Conservation (phyloP, 1,140 invertebrate species). For the Thaumetopoea pityocampa region DNA sequence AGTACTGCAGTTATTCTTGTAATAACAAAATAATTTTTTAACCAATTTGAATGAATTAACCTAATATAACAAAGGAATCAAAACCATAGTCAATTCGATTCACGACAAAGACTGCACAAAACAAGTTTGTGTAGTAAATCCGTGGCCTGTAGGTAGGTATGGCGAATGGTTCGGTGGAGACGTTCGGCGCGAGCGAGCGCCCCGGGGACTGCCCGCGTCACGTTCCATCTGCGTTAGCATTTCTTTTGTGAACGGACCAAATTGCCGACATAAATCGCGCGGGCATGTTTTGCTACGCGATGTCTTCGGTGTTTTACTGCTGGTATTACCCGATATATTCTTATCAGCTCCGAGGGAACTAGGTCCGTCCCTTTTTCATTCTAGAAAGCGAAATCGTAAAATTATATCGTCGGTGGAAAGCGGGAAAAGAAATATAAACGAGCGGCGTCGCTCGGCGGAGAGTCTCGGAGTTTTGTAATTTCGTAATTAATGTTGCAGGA, state of each 20-base stretch:
- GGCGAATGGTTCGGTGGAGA: constrained; percentile 16
- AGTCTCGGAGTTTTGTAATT: constrained; percentile 54
- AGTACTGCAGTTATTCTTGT: too few relatives aligned
- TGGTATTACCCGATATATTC: constrained; percentile 50
- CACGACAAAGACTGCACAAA: too few relatives aligned
- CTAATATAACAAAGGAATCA: too few relatives aligned
- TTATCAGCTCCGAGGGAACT: constrained; percentile 52
- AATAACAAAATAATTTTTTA: too few relatives aligned
- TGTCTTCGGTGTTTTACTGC: constrained; percentile 58
- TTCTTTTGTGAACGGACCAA: constrained; percentile 69
- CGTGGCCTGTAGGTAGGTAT: constrained; percentile 9
- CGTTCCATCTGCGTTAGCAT: constrained; percentile 55
- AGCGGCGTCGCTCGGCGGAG: constrained; percentile 17
- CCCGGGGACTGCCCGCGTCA: constrained; percentile 34
- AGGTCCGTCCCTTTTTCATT: constrained; percentile 42
- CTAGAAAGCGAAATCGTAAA: constrained; percentile 52
- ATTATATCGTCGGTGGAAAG: constrained; percentile 36
- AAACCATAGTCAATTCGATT: too few relatives aligned
- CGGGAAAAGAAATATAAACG: constrained; percentile 45
- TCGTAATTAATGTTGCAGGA: constrained; percentile 69
- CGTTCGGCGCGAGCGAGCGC: constrained; percentile 25
- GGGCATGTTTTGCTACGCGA: constrained; percentile 63
- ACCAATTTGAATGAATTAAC: too few relatives aligned
- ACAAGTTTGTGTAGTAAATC: constrained; percentile 14
- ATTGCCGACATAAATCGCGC: constrained; percentile 68